Base-by-base conservation (phyloP, 2,888 invertebrate genomes). In the Piscicola geometra region DNA sequence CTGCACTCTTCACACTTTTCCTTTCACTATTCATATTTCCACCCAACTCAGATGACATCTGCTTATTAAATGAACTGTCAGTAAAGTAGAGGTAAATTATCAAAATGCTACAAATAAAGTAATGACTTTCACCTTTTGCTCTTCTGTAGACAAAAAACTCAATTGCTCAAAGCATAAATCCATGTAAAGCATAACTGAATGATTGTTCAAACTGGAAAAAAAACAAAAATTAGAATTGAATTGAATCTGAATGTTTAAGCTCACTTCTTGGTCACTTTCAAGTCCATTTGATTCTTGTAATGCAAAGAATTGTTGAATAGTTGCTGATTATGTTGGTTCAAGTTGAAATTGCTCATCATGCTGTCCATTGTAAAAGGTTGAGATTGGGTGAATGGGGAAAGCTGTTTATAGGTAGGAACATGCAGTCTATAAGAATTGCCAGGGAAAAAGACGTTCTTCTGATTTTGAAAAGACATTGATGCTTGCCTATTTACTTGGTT, bases 131-230 rank as follows among this genome's bases (percentile, higher is more conserved):
- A 76, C 76, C 76, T 76, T 52, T 15, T 60, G 32, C 28, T 68
- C 76, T 73, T 76, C 76, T 30, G 33, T 33, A 25, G 73, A 64
- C 30, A 76, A 68, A 32, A 33, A 36, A 36, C 47, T 76, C 15
- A 76, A 50, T 66, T 76, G 76, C 32, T 76, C 76, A 47, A 67
- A 72, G 36, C 76, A 76, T n/a, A 50, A 60, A 18, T 76, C 76
- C 30, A 76, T 35, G 52, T 67, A 73, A 64, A 52, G 25, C n/a
- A 33, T 36, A n/a, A 73, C 64, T 30, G 60, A 35, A n/a, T 28
- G 15, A 28, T 50, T 33, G 21, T 60, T 9, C n/a, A 21, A 56
- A 56, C n/a, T 56, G 60, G 25, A 47, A 47, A 15, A 15, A 15
- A 47, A 47, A 47, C 21, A 15, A 9, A 47, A 47, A 47, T 47